phyloP scores from a whole-genome alignment of 2,797 vertebrate genomes.

The Acanthiza pusilla region DNA sequence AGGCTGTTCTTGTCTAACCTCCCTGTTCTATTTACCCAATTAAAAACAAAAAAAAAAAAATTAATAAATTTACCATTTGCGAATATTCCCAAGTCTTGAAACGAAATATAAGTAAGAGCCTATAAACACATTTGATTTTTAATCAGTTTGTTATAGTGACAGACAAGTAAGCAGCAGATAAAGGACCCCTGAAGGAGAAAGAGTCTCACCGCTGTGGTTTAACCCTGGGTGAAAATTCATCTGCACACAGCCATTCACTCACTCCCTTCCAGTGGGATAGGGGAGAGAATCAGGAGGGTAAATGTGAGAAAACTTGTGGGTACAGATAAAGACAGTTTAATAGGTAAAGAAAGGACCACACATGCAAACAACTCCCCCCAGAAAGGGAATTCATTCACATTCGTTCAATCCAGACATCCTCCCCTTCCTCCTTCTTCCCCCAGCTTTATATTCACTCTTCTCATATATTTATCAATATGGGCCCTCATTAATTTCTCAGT shows the following conservation, averaged over 20 bases:
- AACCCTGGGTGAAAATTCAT: background rate
- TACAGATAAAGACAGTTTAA: background rate
- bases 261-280: background rate
- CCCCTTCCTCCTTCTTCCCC: no score
- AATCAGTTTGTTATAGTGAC: background rate
- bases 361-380: fast-evolving
- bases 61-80: background rate
- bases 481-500: background rate
- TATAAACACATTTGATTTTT: background rate
- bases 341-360: background rate
- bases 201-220: background rate
- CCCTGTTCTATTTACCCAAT: background rate
- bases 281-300: no score
- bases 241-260: background rate
- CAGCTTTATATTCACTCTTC: background rate
- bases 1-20: background rate
- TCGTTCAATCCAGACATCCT: background rate
- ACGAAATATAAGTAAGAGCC: background rate
- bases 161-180: background rate
- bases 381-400: background rate
- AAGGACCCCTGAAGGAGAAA: background rate
- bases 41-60: background rate
- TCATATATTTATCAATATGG: background rate
- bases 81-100: background rate
- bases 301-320: background rate